Percentiles rank a stretch among this genome's conserved stretches.
Evolutionary conservation across 2,888 invertebrate species (phyloP).

Genomic region (Rapana venosa): DNA sequence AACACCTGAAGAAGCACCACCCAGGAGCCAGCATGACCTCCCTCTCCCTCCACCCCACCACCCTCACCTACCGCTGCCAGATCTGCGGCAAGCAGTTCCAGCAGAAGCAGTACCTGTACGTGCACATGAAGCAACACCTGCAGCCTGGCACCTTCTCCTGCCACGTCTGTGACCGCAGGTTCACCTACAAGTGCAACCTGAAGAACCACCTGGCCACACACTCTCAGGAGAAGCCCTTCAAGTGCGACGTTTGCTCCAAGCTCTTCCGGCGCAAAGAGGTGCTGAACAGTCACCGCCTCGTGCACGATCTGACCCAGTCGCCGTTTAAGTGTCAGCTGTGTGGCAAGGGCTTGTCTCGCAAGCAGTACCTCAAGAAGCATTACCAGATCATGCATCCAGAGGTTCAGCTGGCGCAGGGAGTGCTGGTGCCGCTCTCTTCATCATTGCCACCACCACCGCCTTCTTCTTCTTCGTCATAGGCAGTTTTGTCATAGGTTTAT

Average conservation of each 20-base stretch:
- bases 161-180: slow-evolving; percentile 27
- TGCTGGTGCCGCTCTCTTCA: neutral
- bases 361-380: slow-evolving; percentile 35
- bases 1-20: slow-evolving; percentile 28
- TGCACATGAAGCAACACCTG: slow-evolving; percentile 41
- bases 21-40: slow-evolving; percentile 20
- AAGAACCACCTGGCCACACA: slow-evolving; percentile 39
- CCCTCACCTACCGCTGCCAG: slow-evolving; percentile 19
- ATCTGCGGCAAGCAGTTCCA: slow-evolving; percentile 33
- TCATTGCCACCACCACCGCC: neutral
- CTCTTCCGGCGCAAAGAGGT: slow-evolving; percentile 23
- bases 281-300: slow-evolving; percentile 3
- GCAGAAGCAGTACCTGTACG: slow-evolving; percentile 34
- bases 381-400: slow-evolving; percentile 37
- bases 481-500: too few relatives aligned
- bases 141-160: slow-evolving; percentile 16
- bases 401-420: neutral
- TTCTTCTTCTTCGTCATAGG: neutral
- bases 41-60: neutral
- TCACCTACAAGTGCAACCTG: slow-evolving; percentile 39
- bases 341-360: slow-evolving; percentile 30
- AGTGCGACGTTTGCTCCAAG: slow-evolving; percentile 34
- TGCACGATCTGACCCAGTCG: slow-evolving; percentile 20
- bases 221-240: slow-evolving; percentile 11
- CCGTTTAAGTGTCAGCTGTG: slow-evolving; percentile 35